These are phyloP conservation scores for Archocentrus centrarchus DNA, from an alignment of 2,113 vertebrate genomes.

Conservation along the genomic window DNA sequence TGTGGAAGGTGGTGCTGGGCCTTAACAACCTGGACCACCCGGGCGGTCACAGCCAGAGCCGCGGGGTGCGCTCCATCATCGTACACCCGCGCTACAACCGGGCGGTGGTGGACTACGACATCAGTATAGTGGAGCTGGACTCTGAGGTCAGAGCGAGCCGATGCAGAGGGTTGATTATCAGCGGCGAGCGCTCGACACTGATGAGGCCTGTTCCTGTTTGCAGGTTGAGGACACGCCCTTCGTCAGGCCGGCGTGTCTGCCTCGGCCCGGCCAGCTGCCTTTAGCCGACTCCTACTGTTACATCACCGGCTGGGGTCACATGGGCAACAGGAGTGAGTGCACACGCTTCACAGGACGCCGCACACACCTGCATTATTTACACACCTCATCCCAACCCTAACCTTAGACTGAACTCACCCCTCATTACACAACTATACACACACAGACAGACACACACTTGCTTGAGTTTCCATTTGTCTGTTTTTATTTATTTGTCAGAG, in stretches of 20 bases:
- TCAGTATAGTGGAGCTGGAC: slow-evolving; percentile 92
- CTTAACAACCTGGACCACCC: slow-evolving; percentile 94
- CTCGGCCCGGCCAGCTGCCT: slow-evolving; percentile 78
- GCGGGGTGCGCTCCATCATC: slow-evolving; percentile 87
- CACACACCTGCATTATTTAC: not conserved
- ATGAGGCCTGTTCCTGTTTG: not conserved
- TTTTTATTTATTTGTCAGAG: rapidly evolving
- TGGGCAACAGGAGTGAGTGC: slow-evolving; percentile 93
- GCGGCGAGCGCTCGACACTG: rapidly evolving
- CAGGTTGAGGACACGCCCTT: slow-evolving; percentile 86
- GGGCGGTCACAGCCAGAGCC: slow-evolving; percentile 86
- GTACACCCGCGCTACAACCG: slow-evolving; percentile 94
- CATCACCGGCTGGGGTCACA: slow-evolving; percentile 98
- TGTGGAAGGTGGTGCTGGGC: slow-evolving; percentile 94
- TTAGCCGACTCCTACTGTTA: slow-evolving; percentile 92
- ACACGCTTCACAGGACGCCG: rapidly evolving
- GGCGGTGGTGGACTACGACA: slow-evolving; percentile 94
- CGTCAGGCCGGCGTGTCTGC: slow-evolving; percentile 91
- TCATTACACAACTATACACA: rapidly evolving
- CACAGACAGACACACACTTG: not conserved
- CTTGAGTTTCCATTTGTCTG: not conserved
- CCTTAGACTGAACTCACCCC: rapidly evolving
- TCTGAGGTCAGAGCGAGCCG: slow-evolving; percentile 45
- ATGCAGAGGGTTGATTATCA: rapidly evolving
- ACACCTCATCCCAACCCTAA: rapidly evolving